Base-by-base conservation (phyloP, 2,797 vertebrate genomes). In the Phrynocephalus vlangalii region DNA sequence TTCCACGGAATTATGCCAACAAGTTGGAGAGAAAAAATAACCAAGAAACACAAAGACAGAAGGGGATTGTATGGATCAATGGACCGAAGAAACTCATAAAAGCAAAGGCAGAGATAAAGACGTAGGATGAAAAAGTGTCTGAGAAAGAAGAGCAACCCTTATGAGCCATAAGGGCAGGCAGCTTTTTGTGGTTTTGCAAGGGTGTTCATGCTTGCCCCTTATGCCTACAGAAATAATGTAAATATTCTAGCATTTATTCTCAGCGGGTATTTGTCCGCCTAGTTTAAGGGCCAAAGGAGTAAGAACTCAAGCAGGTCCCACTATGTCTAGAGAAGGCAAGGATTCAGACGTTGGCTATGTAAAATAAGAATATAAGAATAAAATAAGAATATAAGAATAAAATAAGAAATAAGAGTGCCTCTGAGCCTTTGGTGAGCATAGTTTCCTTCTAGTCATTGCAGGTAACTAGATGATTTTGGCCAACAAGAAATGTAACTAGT, bases 1-100 rank as follows among this genome's bases (percentile, higher is more conserved):
- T 88, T 85, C 83, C 30, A 81, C 82, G 83, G 82, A 88, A 81
- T 70, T 7, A 75, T 70, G 67, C 71, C 87, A 76, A 70, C 83
- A n/a, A 22, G 70, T 70, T 82, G 70, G 52, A 68, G 48, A 72
- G 67, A 48, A 52, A 76, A 88, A 81, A 85, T 88, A 88, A 85
- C 87, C 48, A 77, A 76, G 83, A 88, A 79, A 88, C 76, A 81
- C 70, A 81, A 81, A 85, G 87, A 88, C 71, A 88, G 87, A 82
- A 82, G 71, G 71, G 50, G 72, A 81, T 71, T 76, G 83, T 85
- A 85, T 70, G 79, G 83, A 81, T 88, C 83, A 82, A 88, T 88
- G 79, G 78, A 88, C 30, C 76, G 56, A 85, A 88, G 24, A 76
- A 81, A 81, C 60, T 16, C 77, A 75, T 73, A 88, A 68, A 85